A percentile compares a stretch with the other conserved stretches of the same genome.
Evolutionary conservation across 2,888 invertebrate species (phyloP).

Genomic region (Chaitophorus viminalis): DNA sequence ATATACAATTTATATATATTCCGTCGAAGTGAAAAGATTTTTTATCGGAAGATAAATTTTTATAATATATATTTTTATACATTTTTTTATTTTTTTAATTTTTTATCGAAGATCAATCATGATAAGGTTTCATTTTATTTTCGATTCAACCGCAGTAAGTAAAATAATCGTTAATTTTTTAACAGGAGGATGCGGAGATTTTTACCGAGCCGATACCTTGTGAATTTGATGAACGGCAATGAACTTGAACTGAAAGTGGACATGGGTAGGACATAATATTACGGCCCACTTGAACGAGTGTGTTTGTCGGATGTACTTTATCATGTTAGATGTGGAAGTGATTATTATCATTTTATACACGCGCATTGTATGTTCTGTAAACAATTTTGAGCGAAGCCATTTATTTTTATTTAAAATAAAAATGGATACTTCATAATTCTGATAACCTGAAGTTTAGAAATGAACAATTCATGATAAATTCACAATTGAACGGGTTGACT

Average conservation of each 20-base stretch:
- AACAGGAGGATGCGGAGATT: background rate
- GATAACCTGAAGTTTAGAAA: background rate
- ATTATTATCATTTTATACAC: background rate
- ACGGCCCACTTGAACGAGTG: background rate
- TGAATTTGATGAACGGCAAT: background rate
- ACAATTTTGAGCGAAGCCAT: background rate
- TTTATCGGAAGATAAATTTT: too few species aligned
- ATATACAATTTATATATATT: too few species aligned
- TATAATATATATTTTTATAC: too few species aligned
- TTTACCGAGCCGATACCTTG: background rate
- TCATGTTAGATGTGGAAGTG: background rate
- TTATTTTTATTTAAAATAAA: background rate
- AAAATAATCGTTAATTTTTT: too few species aligned
- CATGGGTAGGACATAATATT: background rate
- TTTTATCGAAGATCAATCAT: too few species aligned
- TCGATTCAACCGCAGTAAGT: too few species aligned
- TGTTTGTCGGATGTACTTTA: background rate
- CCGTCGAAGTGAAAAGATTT: too few species aligned
- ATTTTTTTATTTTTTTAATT: too few species aligned
- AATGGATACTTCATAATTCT: background rate
- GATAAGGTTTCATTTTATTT: too few species aligned
- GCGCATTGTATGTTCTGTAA: background rate
- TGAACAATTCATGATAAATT: background rate
- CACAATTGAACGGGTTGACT: background rate
- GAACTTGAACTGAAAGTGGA: background rate